Conservation (phyloP, 2,113 vertebrate genomes). For the Cottus gobio region DNA sequence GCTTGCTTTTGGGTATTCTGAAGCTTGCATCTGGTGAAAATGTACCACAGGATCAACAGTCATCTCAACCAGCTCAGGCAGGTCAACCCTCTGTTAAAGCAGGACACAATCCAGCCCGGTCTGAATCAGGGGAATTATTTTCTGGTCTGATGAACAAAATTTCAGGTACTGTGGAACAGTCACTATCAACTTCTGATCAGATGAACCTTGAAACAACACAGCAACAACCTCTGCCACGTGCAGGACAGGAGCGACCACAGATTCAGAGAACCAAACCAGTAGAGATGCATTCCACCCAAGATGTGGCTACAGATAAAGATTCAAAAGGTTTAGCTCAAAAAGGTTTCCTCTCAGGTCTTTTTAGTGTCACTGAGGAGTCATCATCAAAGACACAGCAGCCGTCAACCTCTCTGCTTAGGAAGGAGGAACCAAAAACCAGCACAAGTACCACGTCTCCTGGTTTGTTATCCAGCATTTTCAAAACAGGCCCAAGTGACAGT, state of each 20-base stretch:
- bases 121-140: constrained; percentile 80
- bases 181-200: constrained; percentile 46
- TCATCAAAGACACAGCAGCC: constrained; percentile 63
- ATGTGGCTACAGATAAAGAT: constrained; percentile 66
- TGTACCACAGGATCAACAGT: constrained; percentile 55
- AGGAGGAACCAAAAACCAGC: constrained; percentile 65
- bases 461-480: constrained; percentile 87
- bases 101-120: constrained; percentile 52
- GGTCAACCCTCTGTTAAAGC: constrained; percentile 41
- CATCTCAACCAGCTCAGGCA: constrained; percentile 37
- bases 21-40: constrained; percentile 85
- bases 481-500: constrained; percentile 76
- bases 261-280: constrained; percentile 77
- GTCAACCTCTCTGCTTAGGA: constrained; percentile 54
- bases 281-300: constrained; percentile 66
- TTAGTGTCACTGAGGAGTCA: constrained; percentile 80
- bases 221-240: constrained; percentile 50
- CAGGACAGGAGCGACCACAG: constrained; percentile 68
- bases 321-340: constrained; percentile 64
- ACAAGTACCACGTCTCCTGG: constrained; percentile 62
- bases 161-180: constrained; percentile 60
- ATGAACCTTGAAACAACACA: constrained; percentile 36
- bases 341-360: constrained; percentile 85
- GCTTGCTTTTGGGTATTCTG: constrained; percentile 81
- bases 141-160: constrained; percentile 81